Evolutionary conservation across 1,140 invertebrate species (phyloP), one percentile per base, ranked within the genome.

Genomic region (Aphaenogaster floridana): DNA sequence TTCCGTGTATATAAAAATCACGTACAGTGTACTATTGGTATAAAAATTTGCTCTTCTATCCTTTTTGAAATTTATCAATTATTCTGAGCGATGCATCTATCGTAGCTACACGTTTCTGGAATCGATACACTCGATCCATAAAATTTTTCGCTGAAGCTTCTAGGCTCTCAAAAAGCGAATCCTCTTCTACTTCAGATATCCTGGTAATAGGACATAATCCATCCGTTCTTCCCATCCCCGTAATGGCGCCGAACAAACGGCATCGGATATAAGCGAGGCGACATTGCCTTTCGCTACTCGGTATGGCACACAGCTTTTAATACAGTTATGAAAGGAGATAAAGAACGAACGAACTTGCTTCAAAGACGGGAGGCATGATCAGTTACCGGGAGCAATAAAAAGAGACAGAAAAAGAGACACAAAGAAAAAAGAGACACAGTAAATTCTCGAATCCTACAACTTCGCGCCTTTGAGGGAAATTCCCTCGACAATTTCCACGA

Each of bases 281-380:
- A 71, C 52, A 28, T 17, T 74, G 52, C 9, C 52, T 83, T 36
- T 74, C 68, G 68, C 63, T 39, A 69, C 61, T 45, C 52, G 28
- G 34, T 74, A 28, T 34, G n/a, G 48, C n/a, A 28, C n/a, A 28
- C 64, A 54, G 78, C 78, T 69, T 78, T 64, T 64, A 80, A 64
- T 69, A 61, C 39, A 42, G 42, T 79, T 79, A 86, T 86, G 64
- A 66, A 78, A 80, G 17, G 54, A 17, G 77, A 13, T 61, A 54
- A 78, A 54, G 59, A 66, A 45, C 45, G 45, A 63, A 52, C n/a
- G n/a, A 54, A 52, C n/a, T 45, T 42, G 45, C 28, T 78, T 85
- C 61, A 78, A 48, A 86, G 85, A 71, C 48, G 9, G 42, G 17
- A 66, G 28, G 45, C 42, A 80, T 52, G 79, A 83, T 83, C 68